phyloP scores from a whole-genome alignment of 1,140 invertebrate species.

The Bicyclus anynana region DNA sequence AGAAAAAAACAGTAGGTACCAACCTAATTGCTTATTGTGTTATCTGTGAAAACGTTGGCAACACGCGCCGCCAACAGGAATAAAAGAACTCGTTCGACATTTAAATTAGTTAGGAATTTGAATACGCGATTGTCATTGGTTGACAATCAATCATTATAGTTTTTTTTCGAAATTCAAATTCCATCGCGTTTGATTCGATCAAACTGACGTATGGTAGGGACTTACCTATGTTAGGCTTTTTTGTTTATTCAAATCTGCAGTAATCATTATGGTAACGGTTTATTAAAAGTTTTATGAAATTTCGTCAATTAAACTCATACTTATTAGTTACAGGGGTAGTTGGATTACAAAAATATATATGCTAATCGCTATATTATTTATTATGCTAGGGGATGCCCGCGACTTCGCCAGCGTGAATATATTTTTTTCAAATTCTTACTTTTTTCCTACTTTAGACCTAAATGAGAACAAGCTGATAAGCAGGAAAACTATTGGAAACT shows the following conservation, averaged over 20 bases:
- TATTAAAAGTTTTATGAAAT: not conserved
- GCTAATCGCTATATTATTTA: too few species aligned
- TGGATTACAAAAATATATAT: too few species aligned
- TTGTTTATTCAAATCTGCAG: not conserved
- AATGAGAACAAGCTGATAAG: too few species aligned
- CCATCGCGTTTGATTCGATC: constrained; percentile 64
- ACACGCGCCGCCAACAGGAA: constrained; percentile 54
- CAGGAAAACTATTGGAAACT: too few species aligned
- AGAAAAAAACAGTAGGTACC: constrained; percentile 31
- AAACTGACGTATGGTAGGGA: constrained; percentile 31
- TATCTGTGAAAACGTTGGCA: constrained; percentile 59
- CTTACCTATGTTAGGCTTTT: not conserved
- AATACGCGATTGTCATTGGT: constrained; percentile 75
- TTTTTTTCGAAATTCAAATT: constrained; percentile 72
- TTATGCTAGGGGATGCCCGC: too few species aligned
- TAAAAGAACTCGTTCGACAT: constrained; percentile 70
- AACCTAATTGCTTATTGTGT: constrained; percentile 64
- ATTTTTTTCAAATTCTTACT: too few species aligned
- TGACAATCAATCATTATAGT: constrained; percentile 76
- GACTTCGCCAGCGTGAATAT: too few species aligned
- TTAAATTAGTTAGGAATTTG: constrained; percentile 72
- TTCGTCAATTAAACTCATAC: too few species aligned
- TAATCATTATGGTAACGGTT: not conserved
- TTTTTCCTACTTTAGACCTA: too few species aligned
- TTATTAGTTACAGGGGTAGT: too few species aligned